These are phyloP conservation scores for Phylloscopus trochilus DNA, from an alignment of 2,113 vertebrate genomes.

Conservation along the genomic window DNA sequence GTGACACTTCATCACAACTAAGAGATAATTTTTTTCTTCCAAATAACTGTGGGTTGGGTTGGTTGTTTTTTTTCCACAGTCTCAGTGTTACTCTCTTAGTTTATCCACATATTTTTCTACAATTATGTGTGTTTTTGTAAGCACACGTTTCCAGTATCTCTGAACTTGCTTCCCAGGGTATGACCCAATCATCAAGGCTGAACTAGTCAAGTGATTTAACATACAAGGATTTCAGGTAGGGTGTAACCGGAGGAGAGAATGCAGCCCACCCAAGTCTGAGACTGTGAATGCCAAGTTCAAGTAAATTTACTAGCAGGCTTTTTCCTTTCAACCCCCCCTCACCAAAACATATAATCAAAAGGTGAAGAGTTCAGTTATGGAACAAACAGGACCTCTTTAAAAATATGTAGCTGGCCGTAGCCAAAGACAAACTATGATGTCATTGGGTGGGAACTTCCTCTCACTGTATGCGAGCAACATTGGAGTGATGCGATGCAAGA, in stretches of 20 bases:
- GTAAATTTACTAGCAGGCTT: constrained; percentile 7
- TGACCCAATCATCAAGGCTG: constrained; percentile 17
- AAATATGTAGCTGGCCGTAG: constrained; percentile 26
- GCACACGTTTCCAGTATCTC: not conserved
- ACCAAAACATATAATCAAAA: constrained; percentile 35
- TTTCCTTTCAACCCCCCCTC: not conserved
- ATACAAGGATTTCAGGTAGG: constrained; percentile 40
- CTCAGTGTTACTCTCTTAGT: not conserved
- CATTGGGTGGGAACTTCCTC: constrained; percentile 67
- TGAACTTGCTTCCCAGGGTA: constrained; percentile 28
- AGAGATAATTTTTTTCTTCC: not conserved
- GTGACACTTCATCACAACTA: not conserved
- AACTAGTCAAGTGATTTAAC: constrained; percentile 52
- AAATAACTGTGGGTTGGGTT: not conserved
- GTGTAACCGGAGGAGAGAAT: constrained; percentile 48
- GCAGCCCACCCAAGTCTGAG: constrained; percentile 47
- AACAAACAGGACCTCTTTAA: constrained; percentile 60
- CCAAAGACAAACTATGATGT: constrained; percentile 64
- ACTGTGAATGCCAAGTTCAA: constrained; percentile 4
- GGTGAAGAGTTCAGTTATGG: constrained; percentile 62
- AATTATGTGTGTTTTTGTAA: not conserved
- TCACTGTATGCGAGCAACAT: not conserved
- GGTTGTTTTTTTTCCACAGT: not conserved
- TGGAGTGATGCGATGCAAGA: not conserved
- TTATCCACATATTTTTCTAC: constrained; percentile 1